phyloP scores from a whole-genome alignment of 2,797 vertebrate species.

The Helarctos malayanus region DNA sequence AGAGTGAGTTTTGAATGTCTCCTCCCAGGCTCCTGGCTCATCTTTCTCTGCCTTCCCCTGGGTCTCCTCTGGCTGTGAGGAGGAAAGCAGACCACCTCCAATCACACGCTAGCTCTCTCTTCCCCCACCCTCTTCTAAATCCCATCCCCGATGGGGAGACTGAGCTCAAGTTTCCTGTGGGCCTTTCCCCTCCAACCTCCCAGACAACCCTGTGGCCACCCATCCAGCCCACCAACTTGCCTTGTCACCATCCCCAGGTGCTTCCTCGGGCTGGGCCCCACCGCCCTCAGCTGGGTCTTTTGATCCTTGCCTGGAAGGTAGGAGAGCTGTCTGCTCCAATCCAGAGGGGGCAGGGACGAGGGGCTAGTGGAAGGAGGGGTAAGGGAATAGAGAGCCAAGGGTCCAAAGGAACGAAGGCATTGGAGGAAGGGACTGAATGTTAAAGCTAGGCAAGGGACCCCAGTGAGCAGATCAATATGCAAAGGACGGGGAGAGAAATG shows the following conservation, averaged over 20 bases:
- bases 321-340: slow-evolving; percentile 86
- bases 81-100: neutral
- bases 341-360: slow-evolving; percentile 86
- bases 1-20: slow-evolving; percentile 96
- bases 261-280: slow-evolving; percentile 71
- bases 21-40: slow-evolving; percentile 95
- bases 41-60: slow-evolving; percentile 89
- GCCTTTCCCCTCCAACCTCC: slow-evolving; percentile 14
- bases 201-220: neutral
- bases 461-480: neutral
- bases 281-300: slow-evolving; percentile 85
- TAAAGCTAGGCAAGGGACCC: slow-evolving; percentile 74
- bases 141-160: neutral
- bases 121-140: neutral
- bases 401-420: slow-evolving; percentile 77
- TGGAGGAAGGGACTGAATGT: slow-evolving; percentile 69
- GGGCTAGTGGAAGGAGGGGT: slow-evolving; percentile 82
- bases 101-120: neutral
- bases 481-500: slow-evolving; percentile 54
- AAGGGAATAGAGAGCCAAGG: slow-evolving; percentile 78
- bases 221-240: slow-evolving; percentile 57
- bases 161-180: neutral
- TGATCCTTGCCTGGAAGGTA: slow-evolving; percentile 84
- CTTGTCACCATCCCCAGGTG: slow-evolving; percentile 73
- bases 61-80: slow-evolving; percentile 84